Percentiles rank a stretch among this genome's conserved stretches.
Conservation (phyloP, 2,113 vertebrate species). For the Amphiprion percula region DNA sequence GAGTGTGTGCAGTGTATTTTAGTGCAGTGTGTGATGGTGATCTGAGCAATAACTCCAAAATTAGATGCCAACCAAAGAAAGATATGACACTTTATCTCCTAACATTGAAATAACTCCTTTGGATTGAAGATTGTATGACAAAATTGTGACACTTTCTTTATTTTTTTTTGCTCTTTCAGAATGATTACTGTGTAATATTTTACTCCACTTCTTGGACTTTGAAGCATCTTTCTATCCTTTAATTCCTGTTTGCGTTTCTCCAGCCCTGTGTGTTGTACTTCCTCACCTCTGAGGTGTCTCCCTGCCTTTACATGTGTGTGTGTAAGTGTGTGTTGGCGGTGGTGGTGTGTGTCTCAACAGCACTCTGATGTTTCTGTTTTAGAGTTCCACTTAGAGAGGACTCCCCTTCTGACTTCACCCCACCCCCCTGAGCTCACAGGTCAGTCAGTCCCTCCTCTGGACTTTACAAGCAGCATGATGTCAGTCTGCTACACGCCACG, state of each 20-base stretch:
- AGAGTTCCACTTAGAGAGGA: slow-evolving; percentile 99
- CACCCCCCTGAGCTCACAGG: slow-evolving; percentile 99
- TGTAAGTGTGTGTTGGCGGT: slow-evolving; percentile 25
- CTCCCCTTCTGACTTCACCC: slow-evolving; percentile 99
- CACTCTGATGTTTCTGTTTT: slow-evolving; percentile 93
- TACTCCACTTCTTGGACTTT: slow-evolving; percentile 25
- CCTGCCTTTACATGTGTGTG: slow-evolving; percentile 41
- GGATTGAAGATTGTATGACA: slow-evolving; percentile 15
- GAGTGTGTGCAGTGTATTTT: background rate
- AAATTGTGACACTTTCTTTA: slow-evolving; percentile 38
- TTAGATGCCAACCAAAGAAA: slow-evolving; percentile 22
- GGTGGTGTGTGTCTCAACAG: slow-evolving; percentile 78
- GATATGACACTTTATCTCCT: background rate
- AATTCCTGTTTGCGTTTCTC: slow-evolving; percentile 48
- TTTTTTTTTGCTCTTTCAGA: slow-evolving; percentile 23
- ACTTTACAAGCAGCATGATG: slow-evolving; percentile 86
- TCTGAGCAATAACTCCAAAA: slow-evolving; percentile 6
- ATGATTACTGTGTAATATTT: slow-evolving; percentile 9
- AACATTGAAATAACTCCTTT: slow-evolving; percentile 15
- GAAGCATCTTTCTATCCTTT: slow-evolving; percentile 35
- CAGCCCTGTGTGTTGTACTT: slow-evolving; percentile 26
- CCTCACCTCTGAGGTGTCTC: slow-evolving; percentile 46
- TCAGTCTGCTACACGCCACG: slow-evolving; percentile 58
- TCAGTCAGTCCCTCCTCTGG: slow-evolving; percentile 94
- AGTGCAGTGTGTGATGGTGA: background rate